These are phyloP conservation scores for Neolamprologus brichardi DNA, from an alignment of 2,113 vertebrate genomes.

Conservation along the genomic window DNA sequence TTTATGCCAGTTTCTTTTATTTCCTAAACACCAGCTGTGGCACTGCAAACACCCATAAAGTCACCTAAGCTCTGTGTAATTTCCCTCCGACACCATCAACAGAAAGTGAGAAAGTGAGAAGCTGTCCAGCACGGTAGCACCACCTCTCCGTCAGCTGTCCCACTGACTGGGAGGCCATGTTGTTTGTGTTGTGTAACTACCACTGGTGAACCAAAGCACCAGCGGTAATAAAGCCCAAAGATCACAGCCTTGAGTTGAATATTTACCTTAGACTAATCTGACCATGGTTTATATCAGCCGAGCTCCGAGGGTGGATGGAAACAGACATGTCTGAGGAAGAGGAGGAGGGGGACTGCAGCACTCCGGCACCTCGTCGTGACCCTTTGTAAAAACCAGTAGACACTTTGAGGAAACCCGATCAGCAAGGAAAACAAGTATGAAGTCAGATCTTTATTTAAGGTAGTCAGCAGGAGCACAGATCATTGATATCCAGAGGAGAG, in stretches of 20 bases:
- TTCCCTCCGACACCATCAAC: slow-evolving; percentile 24
- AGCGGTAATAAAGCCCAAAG: slow-evolving; percentile 34
- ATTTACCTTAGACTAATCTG: slow-evolving; percentile 61
- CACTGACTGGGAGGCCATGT: slow-evolving; percentile 40
- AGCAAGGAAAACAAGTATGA: slow-evolving; percentile 69
- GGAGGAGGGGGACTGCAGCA: background rate
- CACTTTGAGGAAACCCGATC: slow-evolving; percentile 72
- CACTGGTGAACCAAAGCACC: slow-evolving; percentile 32
- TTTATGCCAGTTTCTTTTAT: background rate
- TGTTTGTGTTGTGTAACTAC: slow-evolving; percentile 57
- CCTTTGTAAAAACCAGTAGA: slow-evolving; percentile 68
- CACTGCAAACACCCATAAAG: background rate
- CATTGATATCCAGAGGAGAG: slow-evolving; percentile 71
- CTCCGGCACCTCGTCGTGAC: slow-evolving; percentile 58
- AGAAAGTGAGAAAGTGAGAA: slow-evolving; percentile 59
- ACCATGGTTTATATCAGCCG: slow-evolving; percentile 53
- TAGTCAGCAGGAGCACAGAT: slow-evolving; percentile 62
- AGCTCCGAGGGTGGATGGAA: slow-evolving; percentile 29
- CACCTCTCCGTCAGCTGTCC: slow-evolving; percentile 33
- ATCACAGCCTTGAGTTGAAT: slow-evolving; percentile 44
- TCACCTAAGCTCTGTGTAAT: slow-evolving; percentile 28
- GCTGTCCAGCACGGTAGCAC: slow-evolving; percentile 53
- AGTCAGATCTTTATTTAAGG: slow-evolving; percentile 78
- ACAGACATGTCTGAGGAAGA: slow-evolving; percentile 40
- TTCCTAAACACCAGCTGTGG: slow-evolving; percentile 31